Base-by-base conservation (phyloP, 2,113 vertebrate species). In the Ictidomys tridecemlineatus region DNA sequence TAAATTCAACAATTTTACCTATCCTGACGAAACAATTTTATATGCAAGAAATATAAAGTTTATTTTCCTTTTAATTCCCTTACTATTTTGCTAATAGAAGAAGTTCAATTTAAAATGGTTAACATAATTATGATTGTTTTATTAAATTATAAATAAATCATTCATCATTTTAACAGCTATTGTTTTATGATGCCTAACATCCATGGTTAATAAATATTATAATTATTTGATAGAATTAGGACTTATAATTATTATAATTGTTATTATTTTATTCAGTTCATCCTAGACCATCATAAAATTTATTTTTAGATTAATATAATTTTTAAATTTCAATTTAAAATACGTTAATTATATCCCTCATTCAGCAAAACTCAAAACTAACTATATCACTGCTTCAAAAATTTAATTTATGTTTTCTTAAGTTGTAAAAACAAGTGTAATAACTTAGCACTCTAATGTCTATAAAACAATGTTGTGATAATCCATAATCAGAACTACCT, bases 301-400 rank as follows among this genome's bases (percentile, higher is more conserved):
- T 80, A 22, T 37, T 92, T 82, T 86, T 61, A 34, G 11, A 45
- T 51, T 77, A 94, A 93, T 76, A 87, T 74, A 94, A 93, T 79
- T 45, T 30, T 26, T 48, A 69, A 82, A 74, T 73, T 48, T 22
- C 11, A 69, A 77, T 85, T 92, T 82, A 85, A 85, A 89, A 70
- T 82, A 22, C 8, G 74, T 65, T 96, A 78, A 95, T 14, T 84
- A 5, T 74, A 51, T 90, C 34, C 65, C 2, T 94, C 16, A 70
- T 0, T 2, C 18, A 63, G 8, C 0, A 85, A 96, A 17, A 61
- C 26, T 77, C 61, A 94, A 85, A 80, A 8, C 2, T 78, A 93
- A 85, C 10, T 1, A 74, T 56, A 34, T 4, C 6, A 58, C 34
- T 72, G 10, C 8, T 63, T 95, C 26, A 42, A 74, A 65, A 95